A percentile compares a stretch with the other conserved stretches of the same genome.
These are phyloP conservation scores for Sebastes ruberrimus DNA, from an alignment of 2,797 vertebrate species.

Conservation along the genomic window DNA sequence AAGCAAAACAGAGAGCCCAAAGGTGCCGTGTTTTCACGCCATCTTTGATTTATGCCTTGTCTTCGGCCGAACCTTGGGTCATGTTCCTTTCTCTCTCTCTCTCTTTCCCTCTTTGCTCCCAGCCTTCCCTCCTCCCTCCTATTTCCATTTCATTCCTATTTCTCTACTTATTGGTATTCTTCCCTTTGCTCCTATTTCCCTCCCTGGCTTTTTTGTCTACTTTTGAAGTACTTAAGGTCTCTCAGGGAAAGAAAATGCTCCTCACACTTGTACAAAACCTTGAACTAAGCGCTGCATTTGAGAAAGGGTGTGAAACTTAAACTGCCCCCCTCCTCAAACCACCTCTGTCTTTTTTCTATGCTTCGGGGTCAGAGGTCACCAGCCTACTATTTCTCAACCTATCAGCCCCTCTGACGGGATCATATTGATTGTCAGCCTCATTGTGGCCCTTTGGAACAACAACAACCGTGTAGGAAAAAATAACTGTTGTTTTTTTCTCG, in stretches of 20 bases:
- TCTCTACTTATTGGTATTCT: constrained; percentile 38
- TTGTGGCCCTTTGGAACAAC: constrained; percentile 22
- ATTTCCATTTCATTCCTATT: constrained; percentile 35
- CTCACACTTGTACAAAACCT: constrained; percentile 51
- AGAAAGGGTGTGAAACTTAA: constrained; percentile 54
- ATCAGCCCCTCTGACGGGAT: constrained; percentile 41
- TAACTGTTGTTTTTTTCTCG: constrained; percentile 11
- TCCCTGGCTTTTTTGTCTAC: constrained; percentile 5
- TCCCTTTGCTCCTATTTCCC: constrained; percentile 13
- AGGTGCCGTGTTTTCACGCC: constrained; percentile 59
- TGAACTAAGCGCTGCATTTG: constrained; percentile 24
- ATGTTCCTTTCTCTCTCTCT: constrained; percentile 1
- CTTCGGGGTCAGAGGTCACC: constrained; percentile 52
- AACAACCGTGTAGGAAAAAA: constrained; percentile 30
- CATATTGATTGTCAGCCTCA: constrained; percentile 34
- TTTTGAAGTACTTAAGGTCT: constrained; percentile 17
- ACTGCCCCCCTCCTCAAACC: constrained; percentile 12
- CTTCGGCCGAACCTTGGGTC: constrained; percentile 35
- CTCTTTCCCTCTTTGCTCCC: not conserved
- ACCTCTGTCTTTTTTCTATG: constrained; percentile 37
- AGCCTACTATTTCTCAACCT: constrained; percentile 50
- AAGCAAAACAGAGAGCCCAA: constrained; percentile 47
- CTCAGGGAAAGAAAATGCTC: constrained; percentile 40
- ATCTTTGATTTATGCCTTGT: constrained; percentile 60
- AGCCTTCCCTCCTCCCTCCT: constrained; percentile 6